Percentiles rank a stretch among this genome's conserved stretches.
Conservation (phyloP, 2,888 invertebrate genomes). For the Hemicrepidius hirtus region DNA sequence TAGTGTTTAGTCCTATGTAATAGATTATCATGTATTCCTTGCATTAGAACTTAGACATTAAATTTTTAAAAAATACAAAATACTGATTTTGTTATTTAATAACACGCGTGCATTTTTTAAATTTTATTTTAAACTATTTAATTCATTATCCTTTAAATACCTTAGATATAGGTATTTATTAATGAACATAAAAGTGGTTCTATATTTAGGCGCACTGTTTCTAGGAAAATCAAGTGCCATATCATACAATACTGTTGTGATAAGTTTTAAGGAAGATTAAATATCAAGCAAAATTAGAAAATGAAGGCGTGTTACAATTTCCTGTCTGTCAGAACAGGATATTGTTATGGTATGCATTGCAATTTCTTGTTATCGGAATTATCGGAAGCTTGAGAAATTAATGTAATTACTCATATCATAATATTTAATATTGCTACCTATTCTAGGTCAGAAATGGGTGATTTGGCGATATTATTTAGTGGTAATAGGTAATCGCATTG, state of each 20-base stretch:
- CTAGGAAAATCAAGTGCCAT: conserved; percentile 6
- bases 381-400: conserved; percentile 3
- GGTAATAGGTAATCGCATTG: background rate
- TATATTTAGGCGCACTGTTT: conserved; percentile 13
- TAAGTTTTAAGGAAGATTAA: conserved; percentile 1
- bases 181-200: conserved; percentile 14
- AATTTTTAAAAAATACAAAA: too few relatives aligned
- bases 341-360: background rate
- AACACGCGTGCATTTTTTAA: too few relatives aligned
- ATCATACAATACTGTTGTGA: conserved; percentile 14
- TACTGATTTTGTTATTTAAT: too few relatives aligned
- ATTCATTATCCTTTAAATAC: background rate
- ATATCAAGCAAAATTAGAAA: background rate
- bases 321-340: conserved; percentile 1
- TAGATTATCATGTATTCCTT: too few relatives aligned
- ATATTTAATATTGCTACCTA: conserved; percentile 1
- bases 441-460: background rate
- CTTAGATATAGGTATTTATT: conserved; percentile 18
- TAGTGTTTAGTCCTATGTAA: too few relatives aligned
- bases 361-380: background rate
- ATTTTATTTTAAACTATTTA: background rate
- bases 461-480: background rate
- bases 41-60: too few relatives aligned
- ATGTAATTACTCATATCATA: conserved; percentile 11
- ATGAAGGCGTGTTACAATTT: conserved; percentile 17